These are phyloP conservation scores for Drosophila rhopaloa DNA, from an alignment of 1,140 invertebrate species.

Conservation along the genomic window DNA sequence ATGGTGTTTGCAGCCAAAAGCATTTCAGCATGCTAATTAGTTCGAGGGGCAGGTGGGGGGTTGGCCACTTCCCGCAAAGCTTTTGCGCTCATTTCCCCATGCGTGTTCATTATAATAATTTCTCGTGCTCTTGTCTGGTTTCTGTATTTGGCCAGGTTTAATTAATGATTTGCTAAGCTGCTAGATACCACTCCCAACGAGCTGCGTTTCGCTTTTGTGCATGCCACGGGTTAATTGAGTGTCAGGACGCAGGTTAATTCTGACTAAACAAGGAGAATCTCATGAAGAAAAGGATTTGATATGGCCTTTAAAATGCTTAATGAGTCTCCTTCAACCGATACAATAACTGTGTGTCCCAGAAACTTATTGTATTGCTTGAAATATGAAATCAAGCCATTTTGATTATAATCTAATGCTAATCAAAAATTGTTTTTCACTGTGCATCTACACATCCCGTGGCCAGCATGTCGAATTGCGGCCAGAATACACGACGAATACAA, in stretches of 20 bases:
- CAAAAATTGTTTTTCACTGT: neutral
- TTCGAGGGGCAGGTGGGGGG: conserved; percentile 10
- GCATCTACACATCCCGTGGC: conserved; percentile 2
- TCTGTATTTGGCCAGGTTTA: conserved; percentile 64
- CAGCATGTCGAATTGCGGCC: conserved; percentile 41
- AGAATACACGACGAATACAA: conserved; percentile 39
- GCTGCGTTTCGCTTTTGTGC: conserved; percentile 21
- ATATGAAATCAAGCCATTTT: too few species aligned
- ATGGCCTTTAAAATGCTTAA: neutral
- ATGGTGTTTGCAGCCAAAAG: conserved; percentile 24
- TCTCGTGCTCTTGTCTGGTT: conserved; percentile 43
- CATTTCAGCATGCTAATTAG: conserved; percentile 73
- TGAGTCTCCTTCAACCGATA: too few species aligned
- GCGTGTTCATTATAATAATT: conserved; percentile 76
- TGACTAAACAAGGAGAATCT: conserved; percentile 6
- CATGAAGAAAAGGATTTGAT: neutral
- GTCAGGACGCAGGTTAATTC: conserved; percentile 61
- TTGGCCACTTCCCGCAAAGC: conserved; percentile 31
- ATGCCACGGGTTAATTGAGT: conserved; percentile 66
- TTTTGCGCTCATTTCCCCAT: conserved; percentile 67
- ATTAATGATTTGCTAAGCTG: conserved; percentile 80
- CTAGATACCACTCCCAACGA: conserved; percentile 21
- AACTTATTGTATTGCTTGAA: neutral
- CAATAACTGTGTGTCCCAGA: too few species aligned
- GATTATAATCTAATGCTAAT: too few species aligned